phyloP scores from a whole-genome alignment of 2,113 vertebrate genomes.

The Ifrita kowaldi region DNA sequence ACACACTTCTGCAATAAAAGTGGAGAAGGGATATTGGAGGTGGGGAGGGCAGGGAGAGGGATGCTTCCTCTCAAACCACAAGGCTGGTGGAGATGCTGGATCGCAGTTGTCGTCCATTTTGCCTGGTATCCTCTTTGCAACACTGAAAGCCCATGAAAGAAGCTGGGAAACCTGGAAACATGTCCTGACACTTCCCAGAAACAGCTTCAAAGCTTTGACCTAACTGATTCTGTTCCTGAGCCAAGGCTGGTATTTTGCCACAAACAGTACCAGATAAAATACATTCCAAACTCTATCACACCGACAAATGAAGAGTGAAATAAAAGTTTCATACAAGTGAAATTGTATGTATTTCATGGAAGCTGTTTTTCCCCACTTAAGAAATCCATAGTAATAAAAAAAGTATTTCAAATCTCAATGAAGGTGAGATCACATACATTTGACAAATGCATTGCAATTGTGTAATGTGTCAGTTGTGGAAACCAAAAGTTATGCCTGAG shows the following conservation, averaged over 20 bases:
- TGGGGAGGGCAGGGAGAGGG: neutral
- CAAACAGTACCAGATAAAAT: neutral
- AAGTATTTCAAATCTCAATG: neutral
- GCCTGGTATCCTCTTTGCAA: neutral
- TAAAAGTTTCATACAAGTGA: neutral
- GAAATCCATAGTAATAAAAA: neutral
- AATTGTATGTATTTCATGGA: neutral
- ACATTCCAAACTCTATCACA: neutral
- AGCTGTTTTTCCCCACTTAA: neutral
- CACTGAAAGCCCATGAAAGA: neutral
- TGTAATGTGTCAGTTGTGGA: neutral
- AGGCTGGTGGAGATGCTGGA: neutral
- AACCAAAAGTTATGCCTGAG: neutral
- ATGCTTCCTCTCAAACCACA: neutral
- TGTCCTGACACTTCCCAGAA: neutral
- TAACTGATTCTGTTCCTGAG: neutral
- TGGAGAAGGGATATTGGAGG: neutral
- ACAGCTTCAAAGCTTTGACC: neutral
- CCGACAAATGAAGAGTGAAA: neutral
- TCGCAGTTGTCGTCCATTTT: neutral
- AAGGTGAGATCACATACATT: rapidly evolving
- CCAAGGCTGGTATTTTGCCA: neutral
- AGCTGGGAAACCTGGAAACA: neutral
- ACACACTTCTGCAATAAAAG: neutral
- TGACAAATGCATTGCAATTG: neutral